Evolutionary conservation across 1,140 invertebrate species (phyloP).

Genomic region (Homalodisca vitripennis): DNA sequence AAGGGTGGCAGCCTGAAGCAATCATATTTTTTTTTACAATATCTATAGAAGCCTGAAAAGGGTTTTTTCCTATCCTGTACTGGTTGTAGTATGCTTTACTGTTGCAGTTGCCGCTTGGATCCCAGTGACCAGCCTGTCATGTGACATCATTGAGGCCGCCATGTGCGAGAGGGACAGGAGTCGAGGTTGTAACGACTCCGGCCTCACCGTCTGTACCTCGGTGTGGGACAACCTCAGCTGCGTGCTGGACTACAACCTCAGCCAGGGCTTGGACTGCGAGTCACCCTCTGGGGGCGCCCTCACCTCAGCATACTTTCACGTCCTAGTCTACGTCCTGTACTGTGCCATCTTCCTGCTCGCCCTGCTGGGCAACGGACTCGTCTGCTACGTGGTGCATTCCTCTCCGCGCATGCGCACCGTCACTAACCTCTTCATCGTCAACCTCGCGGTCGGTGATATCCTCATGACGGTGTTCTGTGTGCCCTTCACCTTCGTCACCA

Average conservation of each 20-base stretch:
- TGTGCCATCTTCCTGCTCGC: slow-evolving; percentile 70
- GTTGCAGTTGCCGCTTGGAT: too few relatives aligned
- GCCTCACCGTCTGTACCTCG: background rate
- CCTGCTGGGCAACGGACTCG: slow-evolving; percentile 73
- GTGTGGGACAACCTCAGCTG: slow-evolving; percentile 12
- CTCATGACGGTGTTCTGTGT: slow-evolving; percentile 82
- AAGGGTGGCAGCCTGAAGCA: too few relatives aligned
- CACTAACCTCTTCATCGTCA: slow-evolving; percentile 85
- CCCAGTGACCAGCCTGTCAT: too few relatives aligned
- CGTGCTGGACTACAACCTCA: slow-evolving; percentile 18
- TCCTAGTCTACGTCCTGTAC: slow-evolving; percentile 70
- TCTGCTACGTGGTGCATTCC: slow-evolving; percentile 77
- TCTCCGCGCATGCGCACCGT: slow-evolving; percentile 81
- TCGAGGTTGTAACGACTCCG: slow-evolving; percentile 14
- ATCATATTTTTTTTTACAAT: too few relatives aligned
- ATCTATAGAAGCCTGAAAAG: too few relatives aligned
- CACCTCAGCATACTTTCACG: slow-evolving; percentile 54
- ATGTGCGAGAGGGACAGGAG: too few relatives aligned
- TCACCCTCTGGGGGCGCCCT: slow-evolving; percentile 9
- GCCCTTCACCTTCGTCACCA: slow-evolving; percentile 80
- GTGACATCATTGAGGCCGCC: too few relatives aligned
- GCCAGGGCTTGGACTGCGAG: slow-evolving; percentile 13
- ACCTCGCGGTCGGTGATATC: slow-evolving; percentile 81
- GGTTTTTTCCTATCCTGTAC: too few relatives aligned
- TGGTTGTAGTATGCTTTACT: too few relatives aligned